phyloP scores from a whole-genome alignment of 2,797 vertebrate genomes.

The Thripadectes ignobilis region DNA sequence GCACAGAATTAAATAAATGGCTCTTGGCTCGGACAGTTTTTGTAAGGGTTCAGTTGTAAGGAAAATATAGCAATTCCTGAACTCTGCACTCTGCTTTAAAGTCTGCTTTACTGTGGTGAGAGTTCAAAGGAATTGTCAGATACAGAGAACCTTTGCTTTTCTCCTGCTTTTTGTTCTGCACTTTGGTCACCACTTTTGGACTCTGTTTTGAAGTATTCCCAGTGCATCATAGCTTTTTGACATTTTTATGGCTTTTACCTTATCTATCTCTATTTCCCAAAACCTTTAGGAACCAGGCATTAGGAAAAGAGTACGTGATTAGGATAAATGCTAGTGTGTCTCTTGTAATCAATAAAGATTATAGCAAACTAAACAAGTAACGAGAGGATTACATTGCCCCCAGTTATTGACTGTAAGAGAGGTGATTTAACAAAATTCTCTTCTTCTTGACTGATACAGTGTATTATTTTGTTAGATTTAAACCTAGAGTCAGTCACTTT shows the following conservation, averaged over 20 bases:
- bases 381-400: neutral
- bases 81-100: neutral
- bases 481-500: neutral
- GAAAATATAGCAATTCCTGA: neutral
- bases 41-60: neutral
- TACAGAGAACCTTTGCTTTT: neutral
- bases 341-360: neutral
- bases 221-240: neutral
- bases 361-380: neutral
- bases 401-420: neutral
- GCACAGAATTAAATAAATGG: neutral
- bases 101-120: neutral
- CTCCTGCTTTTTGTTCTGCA: neutral
- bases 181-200: neutral
- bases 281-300: neutral
- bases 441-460: neutral
- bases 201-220: neutral
- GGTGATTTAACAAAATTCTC: neutral
- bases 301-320: neutral
- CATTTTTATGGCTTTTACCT: neutral
- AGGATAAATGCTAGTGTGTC: neutral
- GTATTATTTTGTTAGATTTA: neutral
- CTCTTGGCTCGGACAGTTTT: neutral
- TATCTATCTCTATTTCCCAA: neutral
- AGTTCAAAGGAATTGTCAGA: neutral